Percentiles rank a stretch among this genome's conserved stretches.
Conservation (phyloP, 2,888 invertebrate genomes). For the Ophion slaviceki region DNA sequence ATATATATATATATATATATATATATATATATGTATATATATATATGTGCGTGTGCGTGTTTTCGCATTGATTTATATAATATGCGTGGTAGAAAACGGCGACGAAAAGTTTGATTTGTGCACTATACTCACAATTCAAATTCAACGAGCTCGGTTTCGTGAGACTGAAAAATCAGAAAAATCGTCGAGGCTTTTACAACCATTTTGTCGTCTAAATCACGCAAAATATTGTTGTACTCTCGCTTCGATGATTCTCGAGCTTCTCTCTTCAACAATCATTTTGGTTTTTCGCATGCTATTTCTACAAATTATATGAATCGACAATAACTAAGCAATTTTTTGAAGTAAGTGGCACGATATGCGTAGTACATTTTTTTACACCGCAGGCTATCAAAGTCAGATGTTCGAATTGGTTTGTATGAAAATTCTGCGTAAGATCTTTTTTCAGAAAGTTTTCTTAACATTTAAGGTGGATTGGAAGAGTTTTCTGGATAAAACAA, state of each 20-base stretch:
- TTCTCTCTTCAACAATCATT: conserved; percentile 29
- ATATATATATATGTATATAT: conserved; percentile 35
- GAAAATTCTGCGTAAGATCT: too few species aligned
- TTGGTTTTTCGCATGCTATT: not conserved
- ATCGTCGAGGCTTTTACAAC: not conserved
- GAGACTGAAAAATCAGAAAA: not conserved
- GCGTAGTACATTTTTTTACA: too few species aligned
- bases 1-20: conserved; percentile 32
- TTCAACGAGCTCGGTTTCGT: not conserved
- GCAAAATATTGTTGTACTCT: conserved; percentile 38
- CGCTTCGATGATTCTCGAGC: conserved; percentile 5
- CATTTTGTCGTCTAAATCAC: not conserved
- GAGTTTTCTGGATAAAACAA: too few species aligned
- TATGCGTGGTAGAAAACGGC: conserved; percentile 30
- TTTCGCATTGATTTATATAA: conserved; percentile 6
- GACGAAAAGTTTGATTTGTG: conserved; percentile 64
- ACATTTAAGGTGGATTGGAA: too few species aligned
- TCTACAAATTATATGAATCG: too few species aligned
- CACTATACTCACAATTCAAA: conserved; percentile 42
- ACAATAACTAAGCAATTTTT: too few species aligned
- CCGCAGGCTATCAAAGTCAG: too few species aligned
- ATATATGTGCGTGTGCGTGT: conserved; percentile 21
- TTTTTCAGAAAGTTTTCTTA: too few species aligned
- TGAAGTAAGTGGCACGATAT: too few species aligned
- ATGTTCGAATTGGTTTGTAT: too few species aligned